Evolutionary conservation across 23 tunicate species (phyloP).

Genomic region (Aplidium turbinatum): DNA sequence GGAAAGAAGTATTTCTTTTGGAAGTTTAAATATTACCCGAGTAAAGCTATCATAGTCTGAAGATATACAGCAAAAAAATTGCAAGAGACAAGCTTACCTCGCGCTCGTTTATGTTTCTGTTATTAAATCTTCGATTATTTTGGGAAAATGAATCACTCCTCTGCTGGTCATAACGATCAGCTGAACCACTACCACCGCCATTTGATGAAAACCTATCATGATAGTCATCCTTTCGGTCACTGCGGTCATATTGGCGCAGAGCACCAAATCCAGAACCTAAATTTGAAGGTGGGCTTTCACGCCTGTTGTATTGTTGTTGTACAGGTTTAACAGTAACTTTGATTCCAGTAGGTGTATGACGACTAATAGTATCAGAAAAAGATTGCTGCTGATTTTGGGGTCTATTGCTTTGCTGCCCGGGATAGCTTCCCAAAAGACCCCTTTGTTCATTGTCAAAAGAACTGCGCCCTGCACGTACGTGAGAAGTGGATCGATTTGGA

Average conservation of each 20-base stretch:
- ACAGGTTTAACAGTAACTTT: too few species aligned
- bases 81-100: slow-evolving; percentile 42
- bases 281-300: not conserved
- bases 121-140: slow-evolving; percentile 35
- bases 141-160: slow-evolving; percentile 22
- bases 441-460: too few species aligned
- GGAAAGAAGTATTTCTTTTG: too few species aligned
- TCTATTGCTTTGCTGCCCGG: too few species aligned
- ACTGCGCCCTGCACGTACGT: too few species aligned
- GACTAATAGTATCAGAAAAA: too few species aligned
- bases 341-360: too few species aligned
- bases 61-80: too few species aligned
- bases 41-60: too few species aligned
- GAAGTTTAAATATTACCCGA: too few species aligned
- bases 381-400: too few species aligned
- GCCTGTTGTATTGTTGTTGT: too few species aligned
- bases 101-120: slow-evolving; percentile 3
- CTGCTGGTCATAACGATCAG: slow-evolving; percentile 24
- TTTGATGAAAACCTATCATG: not conserved
- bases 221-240: slow-evolving; percentile 16
- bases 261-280: slow-evolving; percentile 1
- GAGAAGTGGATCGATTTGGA: not conserved
- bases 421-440: not conserved
- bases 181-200: slow-evolving; percentile 6
- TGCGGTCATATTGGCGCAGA: not conserved